These are phyloP conservation scores for Pangasianodon gigas DNA, from an alignment of 2,113 vertebrate species.

Conservation along the genomic window DNA sequence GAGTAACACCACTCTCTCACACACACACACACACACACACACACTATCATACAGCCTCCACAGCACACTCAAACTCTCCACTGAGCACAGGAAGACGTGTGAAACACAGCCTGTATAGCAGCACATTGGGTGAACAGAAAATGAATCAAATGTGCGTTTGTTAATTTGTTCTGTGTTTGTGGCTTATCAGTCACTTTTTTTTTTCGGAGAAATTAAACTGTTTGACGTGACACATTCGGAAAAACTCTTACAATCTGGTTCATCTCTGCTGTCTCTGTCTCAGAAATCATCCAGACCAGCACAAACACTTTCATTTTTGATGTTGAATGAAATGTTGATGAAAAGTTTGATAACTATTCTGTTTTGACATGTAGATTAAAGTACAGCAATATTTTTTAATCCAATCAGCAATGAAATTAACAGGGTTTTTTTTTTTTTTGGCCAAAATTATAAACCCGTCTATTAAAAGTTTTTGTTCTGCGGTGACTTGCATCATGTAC, in stretches of 20 bases:
- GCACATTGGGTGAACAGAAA: background rate
- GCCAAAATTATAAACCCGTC: too few relatives aligned
- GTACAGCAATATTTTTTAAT: background rate
- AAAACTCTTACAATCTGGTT: background rate
- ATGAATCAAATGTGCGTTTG: background rate
- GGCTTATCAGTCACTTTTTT: background rate
- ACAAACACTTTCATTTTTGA: background rate
- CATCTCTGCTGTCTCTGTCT: background rate
- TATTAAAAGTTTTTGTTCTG: background rate
- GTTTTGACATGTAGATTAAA: background rate
- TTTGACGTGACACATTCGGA: too few relatives aligned
- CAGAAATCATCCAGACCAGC: background rate
- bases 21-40: background rate
- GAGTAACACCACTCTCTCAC: background rate
- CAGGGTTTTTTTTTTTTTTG: background rate
- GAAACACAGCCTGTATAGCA: background rate
- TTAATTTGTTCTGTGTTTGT: background rate
- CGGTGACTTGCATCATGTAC: background rate
- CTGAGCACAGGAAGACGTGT: background rate
- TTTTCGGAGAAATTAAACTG: too few relatives aligned
- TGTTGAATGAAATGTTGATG: background rate
- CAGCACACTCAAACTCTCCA: background rate
- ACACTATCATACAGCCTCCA: background rate
- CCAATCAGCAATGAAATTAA: background rate
- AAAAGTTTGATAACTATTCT: background rate